These are phyloP conservation scores for Drosophila neutralis DNA, from an alignment of 2,888 invertebrate species.

Conservation along the genomic window DNA sequence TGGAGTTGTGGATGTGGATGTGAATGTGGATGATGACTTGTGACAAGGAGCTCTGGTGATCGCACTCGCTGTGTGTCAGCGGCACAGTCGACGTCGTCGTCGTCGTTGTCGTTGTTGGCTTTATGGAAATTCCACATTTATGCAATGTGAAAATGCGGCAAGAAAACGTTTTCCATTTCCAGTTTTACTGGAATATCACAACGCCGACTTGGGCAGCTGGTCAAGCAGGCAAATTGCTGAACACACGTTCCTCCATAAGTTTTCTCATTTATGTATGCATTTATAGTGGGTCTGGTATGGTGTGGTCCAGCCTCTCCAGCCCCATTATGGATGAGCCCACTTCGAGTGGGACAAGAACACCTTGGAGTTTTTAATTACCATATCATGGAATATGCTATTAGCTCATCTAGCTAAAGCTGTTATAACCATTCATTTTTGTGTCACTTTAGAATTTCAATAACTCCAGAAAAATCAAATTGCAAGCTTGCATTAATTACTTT, in stretches of 20 bases:
- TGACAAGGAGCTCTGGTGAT: slow-evolving; percentile 23
- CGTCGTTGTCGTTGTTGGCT: slow-evolving; percentile 29
- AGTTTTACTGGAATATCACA: slow-evolving; percentile 70
- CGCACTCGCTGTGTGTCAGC: slow-evolving; percentile 62
- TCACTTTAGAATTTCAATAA: background rate
- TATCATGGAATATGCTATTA: background rate
- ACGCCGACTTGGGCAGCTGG: slow-evolving; percentile 60
- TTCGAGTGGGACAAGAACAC: background rate
- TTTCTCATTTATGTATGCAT: slow-evolving; percentile 2
- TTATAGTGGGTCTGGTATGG: slow-evolving; percentile 1
- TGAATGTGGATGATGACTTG: slow-evolving; percentile 30
- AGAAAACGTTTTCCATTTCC: slow-evolving; percentile 69
- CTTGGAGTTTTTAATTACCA: background rate
- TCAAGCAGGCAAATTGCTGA: slow-evolving; percentile 55
- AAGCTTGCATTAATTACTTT: background rate
- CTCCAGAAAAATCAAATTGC: background rate
- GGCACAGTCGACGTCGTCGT: slow-evolving; percentile 45
- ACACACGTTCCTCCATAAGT: slow-evolving; percentile 33
- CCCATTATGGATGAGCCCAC: slow-evolving; percentile 8
- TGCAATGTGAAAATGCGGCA: slow-evolving; percentile 73
- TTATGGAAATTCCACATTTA: slow-evolving; percentile 78
- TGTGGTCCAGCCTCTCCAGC: slow-evolving; percentile 6
- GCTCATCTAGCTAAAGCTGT: background rate
- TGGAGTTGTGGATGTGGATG: slow-evolving; percentile 6
- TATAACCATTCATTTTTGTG: background rate